Evolutionary conservation across 2,797 vertebrate genomes (phyloP), one percentile per base, ranked within the genome.

Genomic region (Tapirus indicus): DNA sequence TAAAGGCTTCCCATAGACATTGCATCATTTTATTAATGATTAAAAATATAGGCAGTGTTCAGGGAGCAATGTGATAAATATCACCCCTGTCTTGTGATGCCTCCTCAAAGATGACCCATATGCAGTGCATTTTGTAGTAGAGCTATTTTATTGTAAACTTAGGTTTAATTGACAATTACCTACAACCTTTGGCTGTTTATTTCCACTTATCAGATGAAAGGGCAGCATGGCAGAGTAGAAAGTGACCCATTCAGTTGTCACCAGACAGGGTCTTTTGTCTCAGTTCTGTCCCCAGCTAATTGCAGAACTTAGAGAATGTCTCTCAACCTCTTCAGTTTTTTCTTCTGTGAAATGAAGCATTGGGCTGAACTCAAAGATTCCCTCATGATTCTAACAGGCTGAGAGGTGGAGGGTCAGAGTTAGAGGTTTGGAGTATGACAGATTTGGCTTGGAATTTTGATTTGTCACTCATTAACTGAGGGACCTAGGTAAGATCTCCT

Each of bases 1-100:
- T 44, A 35, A 32, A 87, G 44, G 17, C 35, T 72, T 92, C 27
- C 7, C 13, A 66, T 82, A 94, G 27, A 75, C 5, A 64, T 17
- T 69, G 58, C 23, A 49, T 86, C 10, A 83, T 77, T 82, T 91
- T 69, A 8, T 89, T 89, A 96, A 95, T 82, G 41, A 83, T 49
- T 62, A 86, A 91, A 95, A 71, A 54, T 32, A 54, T 7, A 82
- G 13, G n/a, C 6, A 47, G 25, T 87, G 41, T 68, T 58, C n/a
- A 86, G 41, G 64, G 29, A 69, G 0, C 64, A 91, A 44, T 38
- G 20, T 68, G 77, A 71, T 62, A 64, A 93, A 93, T 88, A 74
- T 38, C 62, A 71, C 52, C 23, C 38, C 35, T 54, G 32, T 90
- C 88, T 95, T 88, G 11, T 75, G 44, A 93, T 74, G 23, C 7